Evolutionary conservation across 2,888 invertebrate genomes (phyloP), one percentile per base, ranked within the genome.

Genomic region (Dynastes tityus): DNA sequence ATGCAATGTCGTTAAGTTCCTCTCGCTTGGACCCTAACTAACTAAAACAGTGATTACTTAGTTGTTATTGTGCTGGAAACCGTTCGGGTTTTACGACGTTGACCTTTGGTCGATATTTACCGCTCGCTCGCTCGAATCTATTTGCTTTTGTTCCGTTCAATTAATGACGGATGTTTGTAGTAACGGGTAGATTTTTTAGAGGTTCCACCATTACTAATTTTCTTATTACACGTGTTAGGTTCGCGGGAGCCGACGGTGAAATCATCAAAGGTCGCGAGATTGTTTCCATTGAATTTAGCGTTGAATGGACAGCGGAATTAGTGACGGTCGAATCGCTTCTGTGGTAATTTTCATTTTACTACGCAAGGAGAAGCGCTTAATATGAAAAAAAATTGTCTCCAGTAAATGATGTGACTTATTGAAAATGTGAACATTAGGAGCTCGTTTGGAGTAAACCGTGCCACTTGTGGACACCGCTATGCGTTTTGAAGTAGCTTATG

Each of bases 31-130:
- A 79, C 82, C 82, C 82, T 75, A 78, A 78, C 84, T 83, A 85
- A 84, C 85, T 85, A 84, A 85, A 85, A 83, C 84, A 83, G 85
- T 85, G 85, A 85, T 85, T 85, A 85, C 85, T 85, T 85, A 85
- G 85, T 85, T 84, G 84, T 84, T 84, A 85, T 84, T 83, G 81
- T 74, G 61, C 83, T 79, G 61, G 65, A 74, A 78, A 74, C 74
- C 58, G 78, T 78, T 78, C 65, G 77, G 67, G 58, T 76, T 77
- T 77, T 73, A 74, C 63, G 73, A 63, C 45, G 45, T 61, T 74
- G 73, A 74, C 73, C 73, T 74, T 61, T 74, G 73, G 73, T 74
- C 73, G 73, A 74, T 74, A 74, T 74, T 74, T 61, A 74, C 61
- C 61, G 61, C 45, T 40, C 16, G 53, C 71, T 63, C 63, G 63